A percentile compares a stretch with the other conserved stretches of the same genome.
phyloP scores from a whole-genome alignment of 1,140 invertebrate species.

The Coenobita brevimanus region DNA sequence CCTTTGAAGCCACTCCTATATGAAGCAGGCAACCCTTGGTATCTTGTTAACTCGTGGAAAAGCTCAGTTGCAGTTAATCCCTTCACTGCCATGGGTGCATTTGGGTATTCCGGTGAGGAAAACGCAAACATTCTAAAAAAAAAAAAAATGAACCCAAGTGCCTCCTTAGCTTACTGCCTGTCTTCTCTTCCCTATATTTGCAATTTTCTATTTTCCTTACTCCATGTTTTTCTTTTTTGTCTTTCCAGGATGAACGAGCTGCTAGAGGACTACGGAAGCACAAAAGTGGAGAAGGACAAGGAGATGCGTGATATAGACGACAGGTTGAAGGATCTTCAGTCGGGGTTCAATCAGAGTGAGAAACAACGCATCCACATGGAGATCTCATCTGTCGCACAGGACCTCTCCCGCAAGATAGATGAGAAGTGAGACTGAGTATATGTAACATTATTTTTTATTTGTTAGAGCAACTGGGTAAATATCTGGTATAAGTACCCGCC shows the following conservation, averaged over 20 bases:
- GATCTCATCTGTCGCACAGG: conserved; percentile 56
- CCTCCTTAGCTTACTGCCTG: too few relatives aligned
- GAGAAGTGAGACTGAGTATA: conserved; percentile 67
- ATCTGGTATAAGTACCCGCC: not conserved
- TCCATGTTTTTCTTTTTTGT: not conserved
- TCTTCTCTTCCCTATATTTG: not conserved
- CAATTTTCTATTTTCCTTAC: not conserved
- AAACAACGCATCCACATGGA: conserved; percentile 64
- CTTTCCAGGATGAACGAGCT: conserved; percentile 56
- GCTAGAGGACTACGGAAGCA: conserved; percentile 59
- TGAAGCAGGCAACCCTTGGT: too few relatives aligned
- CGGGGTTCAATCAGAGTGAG: conserved; percentile 54
- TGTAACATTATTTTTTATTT: too few relatives aligned
- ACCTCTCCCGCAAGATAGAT: conserved; percentile 63
- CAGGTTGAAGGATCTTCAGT: conserved; percentile 61
- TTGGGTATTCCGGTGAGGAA: too few relatives aligned
- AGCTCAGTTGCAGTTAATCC: too few relatives aligned
- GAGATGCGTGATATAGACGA: conserved; percentile 59
- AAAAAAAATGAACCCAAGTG: too few relatives aligned
- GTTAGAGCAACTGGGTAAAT: not conserved
- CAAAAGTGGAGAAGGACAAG: conserved; percentile 62
- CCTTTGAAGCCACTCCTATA: too few relatives aligned
- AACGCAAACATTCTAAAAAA: too few relatives aligned
- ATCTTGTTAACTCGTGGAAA: too few relatives aligned
- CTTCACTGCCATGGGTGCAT: too few relatives aligned